Evolutionary conservation across 2,797 vertebrate species (phyloP), one percentile per base, ranked within the genome.

Genomic region (Esox lucius): DNA sequence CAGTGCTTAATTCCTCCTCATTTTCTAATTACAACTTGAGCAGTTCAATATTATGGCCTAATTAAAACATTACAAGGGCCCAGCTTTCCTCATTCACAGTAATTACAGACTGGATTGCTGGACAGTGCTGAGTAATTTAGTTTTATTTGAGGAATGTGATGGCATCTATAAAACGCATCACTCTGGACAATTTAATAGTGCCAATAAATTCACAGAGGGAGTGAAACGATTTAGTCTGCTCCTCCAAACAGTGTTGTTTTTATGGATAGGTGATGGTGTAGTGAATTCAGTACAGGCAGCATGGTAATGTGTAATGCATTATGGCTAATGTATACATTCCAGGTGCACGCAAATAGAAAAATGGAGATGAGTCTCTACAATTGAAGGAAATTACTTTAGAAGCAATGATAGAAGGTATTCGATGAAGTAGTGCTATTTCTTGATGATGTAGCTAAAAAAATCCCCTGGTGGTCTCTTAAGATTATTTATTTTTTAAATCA

Each of bases 71-170:
- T 86, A 90, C 72, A 75, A 83, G 78, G 83, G 74, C 79, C 79
- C 4, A 75, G 80, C 85, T 85, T 85, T 67, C 33, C 59, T 28
- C 28, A 46, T 33, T 16, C 78, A 82, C 71, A 49, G 75, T 90
- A 90, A 92, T 90, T 90, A 87, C 81, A 80, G 75, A 87, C 78
- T 70, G 70, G 77, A 81, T 79, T 75, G 65, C 80, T 13, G 15
- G 71, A 87, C 84, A 83, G 87, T 78, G 82, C 75, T 69, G 80
- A 77, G 78, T 82, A 85, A 87, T 91, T 90, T 78, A 86, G 5
- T 90, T 89, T 90, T 81, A 87, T 89, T 88, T 88, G 73, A 87
- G 80, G 79, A 79, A 75, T 77, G 80, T 88, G 87, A 90, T 89
- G 84, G 82, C 85, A 76, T 62, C 78, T 70, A 73, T 76, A 85